Evolutionary conservation across 2,888 invertebrate genomes (phyloP).

Genomic region (Cyclophora albipunctata): DNA sequence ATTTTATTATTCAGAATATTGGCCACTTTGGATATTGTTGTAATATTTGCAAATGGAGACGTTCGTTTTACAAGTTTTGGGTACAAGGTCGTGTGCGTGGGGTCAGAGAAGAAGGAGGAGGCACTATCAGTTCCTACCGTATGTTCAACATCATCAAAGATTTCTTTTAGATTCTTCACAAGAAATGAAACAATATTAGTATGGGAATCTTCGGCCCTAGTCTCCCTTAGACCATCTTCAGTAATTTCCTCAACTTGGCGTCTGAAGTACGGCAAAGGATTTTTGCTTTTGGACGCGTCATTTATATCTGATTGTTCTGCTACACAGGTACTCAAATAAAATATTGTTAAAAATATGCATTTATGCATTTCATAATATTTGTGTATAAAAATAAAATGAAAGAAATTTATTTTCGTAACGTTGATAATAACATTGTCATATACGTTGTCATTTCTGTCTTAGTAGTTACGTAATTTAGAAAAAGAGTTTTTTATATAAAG

Average conservation of each 20-base stretch:
- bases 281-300: constrained; percentile 26
- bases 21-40: too few species aligned
- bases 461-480: too few species aligned
- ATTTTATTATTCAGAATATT: too few species aligned
- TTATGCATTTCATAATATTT: too few species aligned
- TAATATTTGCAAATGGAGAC: too few species aligned
- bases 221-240: constrained; percentile 23
- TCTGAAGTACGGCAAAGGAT: constrained; percentile 39
- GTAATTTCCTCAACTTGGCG: constrained; percentile 36
- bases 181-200: constrained; percentile 42
- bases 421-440: too few species aligned
- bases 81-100: neutral
- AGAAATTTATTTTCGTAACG: too few species aligned
- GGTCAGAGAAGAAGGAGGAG: constrained; percentile 1
- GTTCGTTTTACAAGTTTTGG: constrained; percentile 9
- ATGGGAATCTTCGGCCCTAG: constrained; percentile 23
- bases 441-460: too few species aligned
- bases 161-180: constrained; percentile 45
- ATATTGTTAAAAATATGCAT: neutral
- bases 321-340: neutral
- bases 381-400: too few species aligned
- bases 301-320: neutral
- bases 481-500: too few species aligned
- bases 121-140: constrained; percentile 11
- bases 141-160: constrained; percentile 35